A percentile compares a stretch with the other conserved stretches of the same genome.
phyloP scores from a whole-genome alignment of 2,113 vertebrate species.

The Chionis minor region DNA sequence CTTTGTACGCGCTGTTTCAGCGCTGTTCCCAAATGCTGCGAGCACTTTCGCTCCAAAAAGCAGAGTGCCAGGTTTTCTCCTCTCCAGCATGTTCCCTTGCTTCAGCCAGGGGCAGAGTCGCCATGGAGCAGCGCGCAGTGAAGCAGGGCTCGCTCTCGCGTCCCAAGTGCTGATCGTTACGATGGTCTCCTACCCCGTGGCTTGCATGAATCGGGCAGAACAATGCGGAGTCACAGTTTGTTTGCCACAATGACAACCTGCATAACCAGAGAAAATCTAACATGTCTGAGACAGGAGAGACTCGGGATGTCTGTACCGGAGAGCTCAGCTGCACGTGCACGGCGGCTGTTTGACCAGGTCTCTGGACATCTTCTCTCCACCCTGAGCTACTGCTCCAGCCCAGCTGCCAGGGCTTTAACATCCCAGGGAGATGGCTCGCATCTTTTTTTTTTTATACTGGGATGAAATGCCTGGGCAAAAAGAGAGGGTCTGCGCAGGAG shows the following conservation, averaged over 20 bases:
- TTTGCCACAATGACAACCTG: not conserved
- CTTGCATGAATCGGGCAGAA: not conserved
- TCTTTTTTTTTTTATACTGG: not conserved
- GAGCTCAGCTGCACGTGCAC: not conserved
- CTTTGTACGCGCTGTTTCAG: fast-evolving
- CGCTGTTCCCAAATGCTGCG: not conserved
- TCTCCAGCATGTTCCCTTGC: not conserved
- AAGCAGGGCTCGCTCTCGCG: fast-evolving
- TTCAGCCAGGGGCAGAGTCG: not conserved
- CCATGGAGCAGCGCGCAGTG: fast-evolving
- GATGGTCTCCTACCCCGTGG: fast-evolving
- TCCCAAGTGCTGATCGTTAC: not conserved
- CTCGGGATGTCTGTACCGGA: fast-evolving
- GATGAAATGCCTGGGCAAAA: not conserved
- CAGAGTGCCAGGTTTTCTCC: not conserved
- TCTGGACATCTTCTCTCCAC: not conserved
- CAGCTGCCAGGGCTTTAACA: not conserved
- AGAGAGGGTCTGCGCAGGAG: not conserved
- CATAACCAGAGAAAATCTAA: not conserved
- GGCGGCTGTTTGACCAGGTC: not conserved
- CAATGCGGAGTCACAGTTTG: fast-evolving
- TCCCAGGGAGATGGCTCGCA: not conserved
- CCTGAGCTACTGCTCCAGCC: not conserved
- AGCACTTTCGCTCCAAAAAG: not conserved
- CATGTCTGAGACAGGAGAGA: fast-evolving